phyloP scores from a whole-genome alignment of 2,888 invertebrate genomes.

The Lithophane ornitopus region DNA sequence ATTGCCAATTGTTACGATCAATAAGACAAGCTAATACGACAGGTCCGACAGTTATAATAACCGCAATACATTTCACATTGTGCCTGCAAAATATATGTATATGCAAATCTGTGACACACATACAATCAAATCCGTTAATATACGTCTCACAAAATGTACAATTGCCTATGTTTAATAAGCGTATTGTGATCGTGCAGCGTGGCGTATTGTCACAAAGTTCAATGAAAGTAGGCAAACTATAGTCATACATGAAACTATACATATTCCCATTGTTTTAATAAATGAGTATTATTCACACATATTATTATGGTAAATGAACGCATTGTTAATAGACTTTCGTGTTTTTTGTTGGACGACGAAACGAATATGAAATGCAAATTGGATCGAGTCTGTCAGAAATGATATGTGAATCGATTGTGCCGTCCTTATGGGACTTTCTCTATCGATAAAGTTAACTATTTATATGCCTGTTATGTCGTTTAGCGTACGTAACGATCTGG shows the following conservation, averaged over 20 bases:
- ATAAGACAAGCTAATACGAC: conserved; percentile 22
- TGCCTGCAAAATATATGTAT: conserved; percentile 11
- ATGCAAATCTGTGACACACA: conserved; percentile 33
- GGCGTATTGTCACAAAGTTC: conserved; percentile 49
- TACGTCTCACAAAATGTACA: conserved; percentile 39
- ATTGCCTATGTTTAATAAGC: conserved; percentile 34
- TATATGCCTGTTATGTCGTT: conserved; percentile 51
- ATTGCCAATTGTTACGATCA: conserved; percentile 38
- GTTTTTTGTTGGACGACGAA: conserved; percentile 49
- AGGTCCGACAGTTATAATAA: conserved; percentile 26
- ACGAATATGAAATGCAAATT: conserved; percentile 57
- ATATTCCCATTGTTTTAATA: conserved; percentile 63
- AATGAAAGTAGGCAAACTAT: conserved; percentile 63
- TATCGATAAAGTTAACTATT: conserved; percentile 58
- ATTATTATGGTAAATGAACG: conserved; percentile 40
- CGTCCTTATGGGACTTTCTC: conserved; percentile 61
- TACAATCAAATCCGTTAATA: conserved; percentile 30
- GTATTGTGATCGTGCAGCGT: conserved; percentile 26
- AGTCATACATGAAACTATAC: conserved; percentile 42
- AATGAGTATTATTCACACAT: conserved; percentile 52
- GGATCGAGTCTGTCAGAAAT: conserved; percentile 35
- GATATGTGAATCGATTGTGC: conserved; percentile 54
- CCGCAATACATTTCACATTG: conserved; percentile 31
- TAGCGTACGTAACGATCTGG: conserved; percentile 56
- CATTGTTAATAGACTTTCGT: conserved; percentile 62